Percentiles rank a stretch among this genome's conserved stretches.
Conservation (phyloP, 2,888 invertebrate genomes). For the Tenthredo mesomela region DNA sequence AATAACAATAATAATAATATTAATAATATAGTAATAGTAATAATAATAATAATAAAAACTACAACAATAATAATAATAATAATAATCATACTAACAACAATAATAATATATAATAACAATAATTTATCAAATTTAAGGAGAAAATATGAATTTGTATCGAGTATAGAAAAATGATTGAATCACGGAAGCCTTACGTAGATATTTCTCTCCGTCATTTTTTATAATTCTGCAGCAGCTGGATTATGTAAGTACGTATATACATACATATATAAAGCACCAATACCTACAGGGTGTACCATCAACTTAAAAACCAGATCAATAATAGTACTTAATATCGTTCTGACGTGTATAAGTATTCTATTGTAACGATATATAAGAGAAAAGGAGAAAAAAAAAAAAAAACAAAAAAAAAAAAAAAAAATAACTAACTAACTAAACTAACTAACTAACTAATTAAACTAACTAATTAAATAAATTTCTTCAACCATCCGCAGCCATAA, state of each 20-base stretch:
- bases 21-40: background rate
- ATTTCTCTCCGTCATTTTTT: constrained; percentile 45
- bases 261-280: constrained; percentile 25
- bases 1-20: background rate
- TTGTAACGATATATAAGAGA: background rate
- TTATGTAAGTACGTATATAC: constrained; percentile 25
- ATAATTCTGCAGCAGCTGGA: constrained; percentile 41
- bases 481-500: background rate
- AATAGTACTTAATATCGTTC: constrained; percentile 21
- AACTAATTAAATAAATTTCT: background rate
- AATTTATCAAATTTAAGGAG: constrained; percentile 39
- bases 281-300: constrained; percentile 37
- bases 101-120: constrained; percentile 26
- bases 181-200: constrained; percentile 50
- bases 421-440: no score
- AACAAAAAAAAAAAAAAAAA: background rate
- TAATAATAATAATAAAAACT: background rate
- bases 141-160: constrained; percentile 29
- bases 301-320: constrained; percentile 23
- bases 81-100: background rate
- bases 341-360: background rate
- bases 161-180: constrained; percentile 35
- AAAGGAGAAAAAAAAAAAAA: background rate
- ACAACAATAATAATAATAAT: background rate
- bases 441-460: background rate